phyloP scores from a whole-genome alignment of 1,140 invertebrate species.

The Pseudomyrmex pallidus region DNA sequence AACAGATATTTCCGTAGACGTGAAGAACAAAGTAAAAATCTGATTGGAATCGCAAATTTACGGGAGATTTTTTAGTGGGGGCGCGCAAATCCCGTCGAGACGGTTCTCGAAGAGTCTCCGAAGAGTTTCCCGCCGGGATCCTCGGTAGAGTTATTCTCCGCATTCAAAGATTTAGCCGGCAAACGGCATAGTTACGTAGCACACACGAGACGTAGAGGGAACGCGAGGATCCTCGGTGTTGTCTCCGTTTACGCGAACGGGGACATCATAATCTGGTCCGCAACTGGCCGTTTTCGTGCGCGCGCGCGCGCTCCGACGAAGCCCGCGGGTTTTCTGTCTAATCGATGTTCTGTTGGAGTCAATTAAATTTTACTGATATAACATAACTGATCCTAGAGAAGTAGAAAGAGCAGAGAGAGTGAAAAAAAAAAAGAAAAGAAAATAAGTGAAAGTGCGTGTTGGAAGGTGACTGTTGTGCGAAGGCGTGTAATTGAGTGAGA shows the following conservation, averaged over 20 bases:
- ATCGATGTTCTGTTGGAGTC: constrained; percentile 83
- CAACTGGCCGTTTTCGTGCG: neutral
- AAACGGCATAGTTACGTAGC: neutral
- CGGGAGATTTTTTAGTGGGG: neutral
- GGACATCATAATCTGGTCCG: neutral
- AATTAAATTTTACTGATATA: constrained; percentile 84
- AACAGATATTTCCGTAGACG: neutral
- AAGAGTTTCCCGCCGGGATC: constrained; percentile 5
- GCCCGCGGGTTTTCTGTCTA: constrained; percentile 71
- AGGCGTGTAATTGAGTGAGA: constrained; percentile 57
- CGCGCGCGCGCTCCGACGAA: constrained; percentile 16
- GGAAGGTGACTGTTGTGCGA: constrained; percentile 32
- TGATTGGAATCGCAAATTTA: neutral
- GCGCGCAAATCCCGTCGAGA: neutral
- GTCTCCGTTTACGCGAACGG: neutral
- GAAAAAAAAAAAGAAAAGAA: constrained; percentile 10
- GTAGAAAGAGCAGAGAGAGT: constrained; percentile 54
- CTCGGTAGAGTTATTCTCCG: too few species aligned
- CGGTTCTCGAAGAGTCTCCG: constrained; percentile 4
- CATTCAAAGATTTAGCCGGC: too few species aligned
- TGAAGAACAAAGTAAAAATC: neutral
- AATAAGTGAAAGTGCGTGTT: constrained; percentile 38
- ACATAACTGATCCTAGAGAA: constrained; percentile 68
- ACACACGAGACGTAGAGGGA: neutral
- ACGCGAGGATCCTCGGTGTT: neutral